Evolutionary conservation across 2,797 vertebrate species (phyloP).

Genomic region (Mus spretus): DNA sequence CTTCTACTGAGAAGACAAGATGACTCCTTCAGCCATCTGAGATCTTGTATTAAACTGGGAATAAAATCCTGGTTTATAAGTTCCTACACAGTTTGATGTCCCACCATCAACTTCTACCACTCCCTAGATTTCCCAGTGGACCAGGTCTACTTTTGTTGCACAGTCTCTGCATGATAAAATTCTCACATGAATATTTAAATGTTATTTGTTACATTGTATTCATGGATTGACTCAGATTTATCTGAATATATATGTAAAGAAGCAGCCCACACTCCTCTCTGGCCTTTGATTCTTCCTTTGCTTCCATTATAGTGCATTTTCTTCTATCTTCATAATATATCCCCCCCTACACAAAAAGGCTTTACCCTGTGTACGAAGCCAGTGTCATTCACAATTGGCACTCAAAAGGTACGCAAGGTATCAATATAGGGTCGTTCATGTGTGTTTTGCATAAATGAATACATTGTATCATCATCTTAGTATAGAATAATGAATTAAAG

Average conservation of each 20-base stretch:
- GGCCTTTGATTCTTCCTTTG: background rate
- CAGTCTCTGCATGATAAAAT: background rate
- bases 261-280: background rate
- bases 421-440: background rate
- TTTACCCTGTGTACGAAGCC: background rate
- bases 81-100: background rate
- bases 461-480: constrained; percentile 13
- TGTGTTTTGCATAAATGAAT: constrained; percentile 28
- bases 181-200: background rate
- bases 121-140: background rate
- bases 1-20: constrained; percentile 30
- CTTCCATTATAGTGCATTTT: background rate
- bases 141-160: background rate
- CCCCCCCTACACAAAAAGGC: background rate
- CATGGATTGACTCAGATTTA: background rate
- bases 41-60: background rate
- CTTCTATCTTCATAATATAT: background rate
- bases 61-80: background rate
- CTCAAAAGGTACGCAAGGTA: background rate
- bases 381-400: background rate
- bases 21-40: background rate
- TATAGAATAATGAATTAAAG: constrained; percentile 41
- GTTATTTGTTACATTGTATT: background rate
- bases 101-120: background rate
- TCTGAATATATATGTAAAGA: background rate